phyloP scores from a whole-genome alignment of 2,888 invertebrate species.

The Netelia virgata region DNA sequence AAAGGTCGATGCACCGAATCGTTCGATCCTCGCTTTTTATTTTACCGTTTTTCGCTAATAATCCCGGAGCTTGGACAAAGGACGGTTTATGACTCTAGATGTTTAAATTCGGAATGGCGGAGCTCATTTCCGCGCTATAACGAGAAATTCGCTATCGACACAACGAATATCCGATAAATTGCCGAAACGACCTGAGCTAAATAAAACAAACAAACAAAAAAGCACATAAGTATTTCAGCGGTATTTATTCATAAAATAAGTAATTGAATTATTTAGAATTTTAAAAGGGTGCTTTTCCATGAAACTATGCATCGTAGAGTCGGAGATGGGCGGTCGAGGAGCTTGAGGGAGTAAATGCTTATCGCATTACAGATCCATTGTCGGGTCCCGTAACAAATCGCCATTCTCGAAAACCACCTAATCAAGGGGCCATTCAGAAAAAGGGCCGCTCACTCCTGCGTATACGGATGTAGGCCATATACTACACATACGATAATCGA shows the following conservation, averaged over 20 bases:
- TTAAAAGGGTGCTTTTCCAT: neutral
- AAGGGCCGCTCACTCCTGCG: constrained; percentile 48
- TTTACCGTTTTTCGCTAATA: constrained; percentile 9
- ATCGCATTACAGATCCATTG: constrained; percentile 72
- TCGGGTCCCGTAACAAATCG: constrained; percentile 72
- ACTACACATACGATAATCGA: constrained; percentile 51
- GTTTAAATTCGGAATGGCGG: neutral
- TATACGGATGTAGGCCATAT: constrained; percentile 19
- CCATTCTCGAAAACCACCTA: constrained; percentile 69
- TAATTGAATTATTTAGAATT: no score
- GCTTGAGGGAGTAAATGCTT: constrained; percentile 57
- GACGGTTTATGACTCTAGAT: neutral
- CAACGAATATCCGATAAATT: neutral
- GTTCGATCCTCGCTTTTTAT: neutral
- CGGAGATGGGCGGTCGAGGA: neutral
- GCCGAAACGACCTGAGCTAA: no score
- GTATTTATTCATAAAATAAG: no score
- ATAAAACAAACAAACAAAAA: no score
- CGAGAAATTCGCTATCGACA: neutral
- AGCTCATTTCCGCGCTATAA: neutral
- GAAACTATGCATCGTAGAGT: neutral
- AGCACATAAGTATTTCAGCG: no score
- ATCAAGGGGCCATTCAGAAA: constrained; percentile 73
- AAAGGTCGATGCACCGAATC: constrained; percentile 30
- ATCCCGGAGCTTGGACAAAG: neutral